Conservation (phyloP, 2,113 vertebrate species). For the Illadopsis cleaveri region DNA sequence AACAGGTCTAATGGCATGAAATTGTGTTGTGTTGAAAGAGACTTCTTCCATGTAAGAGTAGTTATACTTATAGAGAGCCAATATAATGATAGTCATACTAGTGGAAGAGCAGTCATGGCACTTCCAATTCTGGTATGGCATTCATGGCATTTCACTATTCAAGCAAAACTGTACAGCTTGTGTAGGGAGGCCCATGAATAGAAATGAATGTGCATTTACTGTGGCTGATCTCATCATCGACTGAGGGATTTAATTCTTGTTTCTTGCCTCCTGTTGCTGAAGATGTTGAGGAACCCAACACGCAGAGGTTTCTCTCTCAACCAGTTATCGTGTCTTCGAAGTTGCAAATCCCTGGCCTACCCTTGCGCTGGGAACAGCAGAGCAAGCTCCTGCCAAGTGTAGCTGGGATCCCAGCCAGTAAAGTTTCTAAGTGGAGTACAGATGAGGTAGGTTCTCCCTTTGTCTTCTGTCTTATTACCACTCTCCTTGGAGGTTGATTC, state of each 20-base stretch:
- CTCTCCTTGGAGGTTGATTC: neutral
- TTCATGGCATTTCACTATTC: neutral
- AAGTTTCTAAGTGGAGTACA: constrained; percentile 86
- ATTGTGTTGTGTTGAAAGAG: neutral
- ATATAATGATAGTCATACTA: neutral
- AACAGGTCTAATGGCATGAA: neutral
- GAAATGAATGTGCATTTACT: neutral
- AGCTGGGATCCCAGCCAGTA: constrained; percentile 86
- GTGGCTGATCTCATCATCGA: neutral
- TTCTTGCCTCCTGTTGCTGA: constrained; percentile 1
- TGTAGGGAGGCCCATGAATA: neutral
- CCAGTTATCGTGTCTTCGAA: constrained; percentile 82
- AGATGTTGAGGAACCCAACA: constrained; percentile 74
- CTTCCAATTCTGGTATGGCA: neutral
- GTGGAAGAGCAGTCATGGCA: neutral
- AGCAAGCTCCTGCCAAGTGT: constrained; percentile 88
- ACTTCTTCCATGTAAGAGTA: neutral
- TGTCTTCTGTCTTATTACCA: neutral
- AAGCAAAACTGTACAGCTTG: neutral
- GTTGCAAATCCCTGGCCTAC: constrained; percentile 76
- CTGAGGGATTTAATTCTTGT: neutral
- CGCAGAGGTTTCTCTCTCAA: constrained; percentile 76
- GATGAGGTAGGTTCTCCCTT: constrained; percentile 74
- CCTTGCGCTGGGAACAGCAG: constrained; percentile 87
- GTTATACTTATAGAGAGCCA: neutral